Conservation (phyloP, 2,888 invertebrate genomes). For the Scelioninae gen. 1 region DNA sequence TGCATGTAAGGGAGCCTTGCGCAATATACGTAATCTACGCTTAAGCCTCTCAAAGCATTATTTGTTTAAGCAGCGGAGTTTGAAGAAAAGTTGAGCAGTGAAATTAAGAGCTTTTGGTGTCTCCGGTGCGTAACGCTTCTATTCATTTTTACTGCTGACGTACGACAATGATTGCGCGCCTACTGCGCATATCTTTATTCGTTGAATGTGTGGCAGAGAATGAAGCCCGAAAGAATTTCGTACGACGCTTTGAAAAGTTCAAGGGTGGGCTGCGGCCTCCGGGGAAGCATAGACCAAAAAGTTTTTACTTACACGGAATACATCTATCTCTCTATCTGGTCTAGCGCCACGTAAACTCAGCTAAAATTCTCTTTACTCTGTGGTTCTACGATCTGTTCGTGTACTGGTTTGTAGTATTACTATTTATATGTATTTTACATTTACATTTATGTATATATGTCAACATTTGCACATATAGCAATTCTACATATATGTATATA, state of each 20-base stretch:
- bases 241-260: constrained; percentile 56
- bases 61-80: constrained; percentile 24
- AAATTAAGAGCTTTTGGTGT: constrained; percentile 62
- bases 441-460: too few species aligned
- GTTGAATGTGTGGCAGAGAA: constrained; percentile 1
- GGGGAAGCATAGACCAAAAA: constrained; percentile 51
- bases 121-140: constrained; percentile 37
- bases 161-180: constrained; percentile 26
- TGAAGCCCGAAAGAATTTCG: constrained; percentile 51
- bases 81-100: constrained; percentile 34
- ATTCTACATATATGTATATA: too few species aligned
- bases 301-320: constrained; percentile 54
- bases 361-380: constrained; percentile 40
- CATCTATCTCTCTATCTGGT: constrained; percentile 42
- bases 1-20: constrained; percentile 44
- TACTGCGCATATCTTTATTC: constrained; percentile 39
- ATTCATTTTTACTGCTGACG: constrained; percentile 40
- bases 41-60: constrained; percentile 47
- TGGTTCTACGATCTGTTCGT: constrained; percentile 12
- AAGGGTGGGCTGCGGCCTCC: constrained; percentile 47
- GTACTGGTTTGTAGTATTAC: not conserved
- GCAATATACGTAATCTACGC: constrained; percentile 42
- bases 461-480: not conserved
- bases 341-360: constrained; percentile 34
- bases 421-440: not conserved